phyloP scores from a whole-genome alignment of 2,113 vertebrate species.

The Notiomystis cincta region DNA sequence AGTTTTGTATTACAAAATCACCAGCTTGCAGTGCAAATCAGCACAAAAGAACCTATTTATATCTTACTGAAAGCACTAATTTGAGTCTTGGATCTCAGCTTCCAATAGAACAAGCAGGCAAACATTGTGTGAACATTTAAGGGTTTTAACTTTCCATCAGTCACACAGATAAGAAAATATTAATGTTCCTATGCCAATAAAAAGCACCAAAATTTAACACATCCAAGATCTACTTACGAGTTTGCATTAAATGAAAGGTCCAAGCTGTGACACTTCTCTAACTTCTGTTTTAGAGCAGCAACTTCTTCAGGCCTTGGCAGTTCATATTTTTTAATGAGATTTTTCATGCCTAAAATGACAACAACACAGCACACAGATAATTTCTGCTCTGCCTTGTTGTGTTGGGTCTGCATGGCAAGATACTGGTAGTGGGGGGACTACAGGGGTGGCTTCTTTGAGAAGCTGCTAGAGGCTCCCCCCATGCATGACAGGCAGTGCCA shows the following conservation, averaged over 20 bases:
- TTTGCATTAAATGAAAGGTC: conserved; percentile 75
- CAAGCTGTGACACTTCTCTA: conserved; percentile 85
- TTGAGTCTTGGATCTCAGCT: not conserved
- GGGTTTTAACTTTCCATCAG: not conserved
- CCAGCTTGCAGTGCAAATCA: not conserved
- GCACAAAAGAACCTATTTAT: accelerated
- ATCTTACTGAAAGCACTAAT: not conserved
- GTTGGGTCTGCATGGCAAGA: not conserved
- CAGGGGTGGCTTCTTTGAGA: not conserved
- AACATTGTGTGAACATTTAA: not conserved
- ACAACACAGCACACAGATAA: not conserved
- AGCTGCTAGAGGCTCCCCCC: not conserved
- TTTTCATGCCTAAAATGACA: conserved; percentile 80
- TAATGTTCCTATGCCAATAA: not conserved
- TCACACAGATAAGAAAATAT: not conserved
- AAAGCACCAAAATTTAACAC: not conserved
- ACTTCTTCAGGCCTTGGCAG: conserved; percentile 84
- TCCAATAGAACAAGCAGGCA: not conserved
- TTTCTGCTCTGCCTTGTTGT: not conserved
- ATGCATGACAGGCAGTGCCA: not conserved
- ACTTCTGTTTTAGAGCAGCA: conserved; percentile 82
- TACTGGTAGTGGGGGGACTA: not conserved
- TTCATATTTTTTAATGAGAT: conserved; percentile 87
- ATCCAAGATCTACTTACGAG: conserved; percentile 74
- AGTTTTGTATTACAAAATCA: not conserved